phyloP scores from a whole-genome alignment of 2,113 vertebrate species.

The Numida meleagris region DNA sequence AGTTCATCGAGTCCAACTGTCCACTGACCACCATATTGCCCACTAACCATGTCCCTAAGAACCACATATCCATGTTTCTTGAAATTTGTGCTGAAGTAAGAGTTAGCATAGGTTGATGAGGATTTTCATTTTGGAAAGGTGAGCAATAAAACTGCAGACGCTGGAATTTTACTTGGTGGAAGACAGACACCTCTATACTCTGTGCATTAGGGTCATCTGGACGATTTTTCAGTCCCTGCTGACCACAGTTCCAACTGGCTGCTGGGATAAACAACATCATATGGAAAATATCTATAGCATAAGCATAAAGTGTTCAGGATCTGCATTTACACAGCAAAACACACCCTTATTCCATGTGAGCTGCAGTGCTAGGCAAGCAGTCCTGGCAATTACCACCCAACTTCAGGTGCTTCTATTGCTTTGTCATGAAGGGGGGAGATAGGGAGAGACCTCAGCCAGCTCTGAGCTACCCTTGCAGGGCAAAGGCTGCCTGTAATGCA shows the following conservation, averaged over 20 bases:
- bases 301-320: neutral
- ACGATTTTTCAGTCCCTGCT: neutral
- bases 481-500: neutral
- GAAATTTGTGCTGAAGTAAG: neutral
- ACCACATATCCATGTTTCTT: too few relatives aligned
- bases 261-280: neutral
- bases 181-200: neutral
- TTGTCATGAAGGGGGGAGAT: neutral
- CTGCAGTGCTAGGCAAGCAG: neutral
- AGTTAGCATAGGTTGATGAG: neutral
- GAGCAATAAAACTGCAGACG: neutral
- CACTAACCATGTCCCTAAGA: too few relatives aligned
- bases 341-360: neutral
- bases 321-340: neutral
- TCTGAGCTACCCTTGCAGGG: neutral
- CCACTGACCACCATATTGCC: too few relatives aligned
- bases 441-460: neutral
- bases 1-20: too few relatives aligned
- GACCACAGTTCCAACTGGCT: rapidly evolving
- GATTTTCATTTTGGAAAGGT: neutral
- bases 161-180: neutral
- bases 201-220: neutral
- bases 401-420: neutral
- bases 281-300: neutral
- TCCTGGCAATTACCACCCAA: neutral